Base-by-base conservation (phyloP, 2,888 invertebrate genomes). In the Eupithecia vulgata region DNA sequence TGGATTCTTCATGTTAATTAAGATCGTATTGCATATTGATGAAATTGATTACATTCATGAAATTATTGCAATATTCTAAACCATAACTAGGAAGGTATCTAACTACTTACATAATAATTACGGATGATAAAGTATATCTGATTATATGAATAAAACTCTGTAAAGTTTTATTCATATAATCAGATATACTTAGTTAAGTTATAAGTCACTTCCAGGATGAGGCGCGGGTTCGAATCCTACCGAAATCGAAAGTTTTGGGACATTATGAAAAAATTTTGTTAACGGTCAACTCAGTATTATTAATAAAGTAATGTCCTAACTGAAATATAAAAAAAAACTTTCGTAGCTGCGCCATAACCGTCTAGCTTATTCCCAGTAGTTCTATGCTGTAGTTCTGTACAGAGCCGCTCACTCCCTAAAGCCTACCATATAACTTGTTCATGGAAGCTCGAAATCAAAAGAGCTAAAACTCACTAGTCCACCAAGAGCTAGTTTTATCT, bases 1-100 rank as follows among this genome's bases (percentile, higher is more conserved):
- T 71, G 59, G 72, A 76, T 77, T 76, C 75, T 72, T 76, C 37
- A 73, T 74, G 79, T 74, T 79, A 71, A 79, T 79, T 77, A 77
- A 75, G 25, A 73, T 35, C 8, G 59, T 35, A 71, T 78, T 76
- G 67, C 73, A 72, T 76, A 73, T 76, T 72, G 71, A 76, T 71
- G n/a, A 10, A 62, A 34, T 52, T 52, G 21, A 52, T 71, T 64
- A n/a, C n/a, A n/a, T n/a, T n/a, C n/a, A n/a, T n/a, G 72, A 76
- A 45, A 66, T 73, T 68, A 67, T 73, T 72, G 68, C 69, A 69
- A 74, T 71, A 48, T 57, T 73, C 71, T 67, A 74, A 75, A 72
- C 75, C 70, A 71, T 68, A 37, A 57, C 73, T 75, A 75, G 21
- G 21, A 5, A 52, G 25, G 21, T 21, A n/a, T n/a, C n/a, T n/a